phyloP scores from a whole-genome alignment of 1,140 invertebrate species.

The Steinernema feltiae region DNA sequence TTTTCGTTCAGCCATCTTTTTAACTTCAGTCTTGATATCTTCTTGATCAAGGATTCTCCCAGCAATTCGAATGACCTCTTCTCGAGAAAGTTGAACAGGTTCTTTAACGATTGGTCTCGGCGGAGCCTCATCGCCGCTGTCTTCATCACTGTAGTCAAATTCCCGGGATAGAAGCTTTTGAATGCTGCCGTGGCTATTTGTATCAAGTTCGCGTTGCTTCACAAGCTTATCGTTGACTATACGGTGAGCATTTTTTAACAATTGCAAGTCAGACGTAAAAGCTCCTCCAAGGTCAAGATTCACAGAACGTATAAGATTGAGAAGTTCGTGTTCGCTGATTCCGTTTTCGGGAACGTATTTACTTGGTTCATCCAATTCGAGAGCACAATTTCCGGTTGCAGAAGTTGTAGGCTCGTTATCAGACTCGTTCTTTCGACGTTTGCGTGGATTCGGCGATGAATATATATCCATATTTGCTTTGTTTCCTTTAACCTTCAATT shows the following conservation, averaged over 20 bases:
- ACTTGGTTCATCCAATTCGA: background rate
- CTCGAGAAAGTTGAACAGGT: background rate
- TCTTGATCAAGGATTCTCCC: background rate
- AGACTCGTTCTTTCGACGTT: background rate
- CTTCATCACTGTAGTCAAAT: constrained; percentile 6
- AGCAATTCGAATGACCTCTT: background rate
- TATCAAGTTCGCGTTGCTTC: background rate
- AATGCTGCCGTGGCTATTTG: background rate
- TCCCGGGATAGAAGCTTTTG: background rate
- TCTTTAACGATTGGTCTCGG: background rate
- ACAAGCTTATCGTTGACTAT: background rate
- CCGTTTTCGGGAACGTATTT: background rate
- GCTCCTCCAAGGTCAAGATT: background rate
- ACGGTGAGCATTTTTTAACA: background rate
- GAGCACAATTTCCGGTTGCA: background rate
- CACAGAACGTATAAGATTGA: background rate
- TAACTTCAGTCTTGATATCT: background rate
- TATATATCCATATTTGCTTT: background rate
- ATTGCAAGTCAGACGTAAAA: background rate
- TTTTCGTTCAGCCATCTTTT: background rate
- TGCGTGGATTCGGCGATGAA: background rate
- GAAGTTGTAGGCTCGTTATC: background rate
- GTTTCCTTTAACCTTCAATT: background rate
- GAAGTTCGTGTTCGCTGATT: background rate
- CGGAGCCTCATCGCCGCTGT: background rate